phyloP scores from a whole-genome alignment of 1,140 invertebrate species.

The Berghia stephanieae region DNA sequence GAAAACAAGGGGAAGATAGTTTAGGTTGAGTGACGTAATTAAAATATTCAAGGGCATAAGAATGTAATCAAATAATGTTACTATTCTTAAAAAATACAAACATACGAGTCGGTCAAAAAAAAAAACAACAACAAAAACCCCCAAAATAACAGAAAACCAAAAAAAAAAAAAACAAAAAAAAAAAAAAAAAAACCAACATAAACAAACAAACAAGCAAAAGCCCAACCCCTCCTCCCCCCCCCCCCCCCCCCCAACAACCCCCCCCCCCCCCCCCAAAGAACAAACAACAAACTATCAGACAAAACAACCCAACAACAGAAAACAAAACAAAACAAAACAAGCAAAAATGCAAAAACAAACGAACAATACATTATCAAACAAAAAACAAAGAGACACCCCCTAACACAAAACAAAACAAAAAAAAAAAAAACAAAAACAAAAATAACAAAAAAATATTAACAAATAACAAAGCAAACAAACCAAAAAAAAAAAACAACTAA shows the following conservation, averaged over 20 bases:
- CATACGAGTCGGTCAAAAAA: too few species aligned
- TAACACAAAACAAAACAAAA: background rate
- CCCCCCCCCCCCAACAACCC: too few species aligned
- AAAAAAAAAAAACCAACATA: background rate
- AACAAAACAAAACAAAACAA: background rate
- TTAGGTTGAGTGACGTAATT: background rate
- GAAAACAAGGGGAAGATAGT: slow-evolving; percentile 13
- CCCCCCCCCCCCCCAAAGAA: too few species aligned
- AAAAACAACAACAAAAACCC: background rate
- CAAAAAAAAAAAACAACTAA: background rate
- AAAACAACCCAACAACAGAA: background rate
- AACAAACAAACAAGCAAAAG: background rate
- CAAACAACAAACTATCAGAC: background rate
- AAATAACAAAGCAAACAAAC: background rate
- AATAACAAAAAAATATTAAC: too few species aligned
- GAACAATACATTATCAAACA: background rate
- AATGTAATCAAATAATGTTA: too few species aligned
- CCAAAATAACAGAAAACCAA: background rate
- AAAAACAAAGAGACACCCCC: slow-evolving; percentile 5
- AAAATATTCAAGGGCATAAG: background rate
- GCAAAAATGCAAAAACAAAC: background rate
- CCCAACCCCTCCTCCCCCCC: too few species aligned
- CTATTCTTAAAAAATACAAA: background rate
- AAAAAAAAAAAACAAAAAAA: background rate
- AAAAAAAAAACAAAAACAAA: background rate